A percentile compares a stretch with the other conserved stretches of the same genome.
Conservation (phyloP, 2,113 vertebrate genomes). For the Morone saxatilis region DNA sequence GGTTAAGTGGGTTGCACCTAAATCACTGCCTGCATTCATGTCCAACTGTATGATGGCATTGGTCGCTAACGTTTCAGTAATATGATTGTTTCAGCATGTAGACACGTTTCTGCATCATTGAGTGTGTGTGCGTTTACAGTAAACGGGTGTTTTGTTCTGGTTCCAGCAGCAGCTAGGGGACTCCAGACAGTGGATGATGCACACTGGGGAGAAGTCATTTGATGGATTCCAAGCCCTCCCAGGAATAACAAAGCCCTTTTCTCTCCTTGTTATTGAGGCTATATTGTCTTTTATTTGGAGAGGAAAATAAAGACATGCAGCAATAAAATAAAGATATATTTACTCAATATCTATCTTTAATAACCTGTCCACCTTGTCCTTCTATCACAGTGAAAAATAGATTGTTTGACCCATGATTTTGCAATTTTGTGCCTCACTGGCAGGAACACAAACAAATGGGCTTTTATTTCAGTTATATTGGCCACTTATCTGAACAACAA, state of each 20-base stretch:
- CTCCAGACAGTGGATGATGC: not conserved
- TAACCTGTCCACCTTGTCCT: not conserved
- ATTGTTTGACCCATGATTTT: constrained; percentile 4
- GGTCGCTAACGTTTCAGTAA: not conserved
- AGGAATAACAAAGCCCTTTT: constrained; percentile 25
- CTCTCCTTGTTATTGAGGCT: constrained; percentile 26
- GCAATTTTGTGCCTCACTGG: not conserved
- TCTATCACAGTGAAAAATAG: not conserved
- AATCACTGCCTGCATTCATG: not conserved
- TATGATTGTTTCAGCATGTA: not conserved
- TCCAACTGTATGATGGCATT: not conserved
- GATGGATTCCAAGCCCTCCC: constrained; percentile 9
- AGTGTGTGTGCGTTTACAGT: constrained; percentile 7
- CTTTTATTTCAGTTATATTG: constrained; percentile 31
- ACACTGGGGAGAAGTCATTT: constrained; percentile 35
- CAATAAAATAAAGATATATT: constrained; percentile 13
- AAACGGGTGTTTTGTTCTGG: constrained; percentile 29
- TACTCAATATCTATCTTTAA: constrained; percentile 32
- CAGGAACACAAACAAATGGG: constrained; percentile 32
- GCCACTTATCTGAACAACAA: constrained; percentile 46
- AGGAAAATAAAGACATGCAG: constrained; percentile 26
- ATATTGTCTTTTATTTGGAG: constrained; percentile 25
- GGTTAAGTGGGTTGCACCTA: constrained; percentile 4
- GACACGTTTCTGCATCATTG: not conserved
- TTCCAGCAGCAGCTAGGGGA: constrained; percentile 30